phyloP scores from a whole-genome alignment of 2,113 vertebrate species.

The Corythaeola cristata region DNA sequence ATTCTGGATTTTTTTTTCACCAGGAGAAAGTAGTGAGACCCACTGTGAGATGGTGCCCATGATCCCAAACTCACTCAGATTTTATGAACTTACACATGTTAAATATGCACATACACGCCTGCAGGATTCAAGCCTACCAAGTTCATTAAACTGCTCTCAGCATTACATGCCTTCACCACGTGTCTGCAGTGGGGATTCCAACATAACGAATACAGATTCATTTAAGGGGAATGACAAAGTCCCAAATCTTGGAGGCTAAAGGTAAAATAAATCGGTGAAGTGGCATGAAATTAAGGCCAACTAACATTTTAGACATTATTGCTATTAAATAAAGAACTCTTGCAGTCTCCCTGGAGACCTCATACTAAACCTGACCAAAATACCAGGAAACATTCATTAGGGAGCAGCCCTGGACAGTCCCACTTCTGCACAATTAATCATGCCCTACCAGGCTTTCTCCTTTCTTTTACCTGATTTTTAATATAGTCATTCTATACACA shows the following conservation, averaged over 20 bases:
- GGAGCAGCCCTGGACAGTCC: neutral
- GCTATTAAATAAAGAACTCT: neutral
- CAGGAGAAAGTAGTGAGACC: neutral
- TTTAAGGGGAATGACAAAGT: neutral
- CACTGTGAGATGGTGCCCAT: neutral
- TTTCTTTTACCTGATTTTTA: neutral
- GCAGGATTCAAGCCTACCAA: neutral
- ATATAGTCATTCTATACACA: neutral
- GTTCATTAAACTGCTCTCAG: neutral
- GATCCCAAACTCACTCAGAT: neutral
- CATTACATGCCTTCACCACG: neutral
- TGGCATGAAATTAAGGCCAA: neutral
- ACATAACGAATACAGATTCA: neutral
- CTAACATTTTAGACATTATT: neutral
- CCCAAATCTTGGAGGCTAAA: neutral
- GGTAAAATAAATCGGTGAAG: neutral
- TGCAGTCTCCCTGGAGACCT: neutral
- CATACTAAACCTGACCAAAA: neutral
- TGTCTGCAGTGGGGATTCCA: neutral
- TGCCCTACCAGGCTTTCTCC: neutral
- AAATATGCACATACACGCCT: accelerated
- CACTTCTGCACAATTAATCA: neutral
- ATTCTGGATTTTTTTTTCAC: neutral
- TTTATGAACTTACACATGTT: neutral
- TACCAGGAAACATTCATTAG: neutral